A percentile compares a stretch with the other conserved stretches of the same genome.
These are phyloP conservation scores for Rhodophaea formosa DNA, from an alignment of 2,888 invertebrate genomes.

Conservation along the genomic window DNA sequence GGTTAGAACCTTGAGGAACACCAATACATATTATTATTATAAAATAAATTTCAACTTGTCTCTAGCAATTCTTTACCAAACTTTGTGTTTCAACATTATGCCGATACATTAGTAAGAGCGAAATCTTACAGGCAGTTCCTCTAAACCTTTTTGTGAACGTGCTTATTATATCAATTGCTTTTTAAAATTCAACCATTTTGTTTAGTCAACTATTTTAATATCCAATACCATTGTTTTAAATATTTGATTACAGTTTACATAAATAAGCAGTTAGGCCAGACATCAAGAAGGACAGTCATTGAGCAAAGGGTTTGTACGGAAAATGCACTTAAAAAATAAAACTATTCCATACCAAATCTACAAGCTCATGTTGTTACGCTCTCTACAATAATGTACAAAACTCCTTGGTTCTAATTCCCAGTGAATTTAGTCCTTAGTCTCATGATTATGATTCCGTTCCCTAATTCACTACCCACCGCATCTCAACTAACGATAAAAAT, in stretches of 20 bases:
- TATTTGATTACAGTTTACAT: not conserved
- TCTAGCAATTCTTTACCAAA: not conserved
- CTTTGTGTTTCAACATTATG: not conserved
- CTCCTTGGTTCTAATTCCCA: conserved; percentile 47
- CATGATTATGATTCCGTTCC: conserved; percentile 58
- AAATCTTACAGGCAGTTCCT: not conserved
- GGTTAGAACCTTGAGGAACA: conserved; percentile 39
- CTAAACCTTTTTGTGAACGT: conserved; percentile 8
- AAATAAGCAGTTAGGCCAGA: not conserved
- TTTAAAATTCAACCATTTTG: not conserved
- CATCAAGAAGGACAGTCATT: conserved; percentile 23
- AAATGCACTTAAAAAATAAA: conserved; percentile 24
- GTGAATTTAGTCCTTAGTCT: conserved; percentile 52
- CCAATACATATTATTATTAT: conserved; percentile 23
- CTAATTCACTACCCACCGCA: conserved; percentile 52
- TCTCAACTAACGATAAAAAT: conserved; percentile 62
- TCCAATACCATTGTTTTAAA: not conserved
- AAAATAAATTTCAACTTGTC: not conserved
- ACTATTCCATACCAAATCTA: conserved; percentile 65
- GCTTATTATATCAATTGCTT: not conserved
- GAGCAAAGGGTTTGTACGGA: conserved; percentile 31
- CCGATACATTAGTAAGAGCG: not conserved
- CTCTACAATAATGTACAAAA: conserved; percentile 62
- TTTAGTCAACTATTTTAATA: not conserved
- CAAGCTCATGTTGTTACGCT: conserved; percentile 67